These are phyloP conservation scores for Balaeniceps rex DNA, from an alignment of 2,113 vertebrate species.

Conservation along the genomic window DNA sequence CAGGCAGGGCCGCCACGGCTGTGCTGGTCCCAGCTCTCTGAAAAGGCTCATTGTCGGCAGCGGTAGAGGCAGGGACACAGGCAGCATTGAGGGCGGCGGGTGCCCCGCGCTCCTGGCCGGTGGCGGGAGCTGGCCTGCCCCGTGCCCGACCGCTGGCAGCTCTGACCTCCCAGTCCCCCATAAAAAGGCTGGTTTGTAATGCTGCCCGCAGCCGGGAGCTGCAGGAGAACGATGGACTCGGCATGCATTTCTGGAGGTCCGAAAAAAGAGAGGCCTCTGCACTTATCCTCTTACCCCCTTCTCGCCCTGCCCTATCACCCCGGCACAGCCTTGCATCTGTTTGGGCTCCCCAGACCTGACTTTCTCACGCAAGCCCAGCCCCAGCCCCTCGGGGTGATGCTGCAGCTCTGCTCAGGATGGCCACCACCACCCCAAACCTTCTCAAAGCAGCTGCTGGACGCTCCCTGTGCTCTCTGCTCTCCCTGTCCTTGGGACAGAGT, in stretches of 20 bases:
- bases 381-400: neutral
- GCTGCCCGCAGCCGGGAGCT: neutral
- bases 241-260: neutral
- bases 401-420: neutral
- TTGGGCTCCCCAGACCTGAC: neutral
- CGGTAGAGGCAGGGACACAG: neutral
- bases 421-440: neutral
- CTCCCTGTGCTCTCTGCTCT: neutral
- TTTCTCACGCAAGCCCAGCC: accelerated
- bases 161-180: neutral
- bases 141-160: neutral
- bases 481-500: neutral
- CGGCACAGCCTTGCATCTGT: accelerated
- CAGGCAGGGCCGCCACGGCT: neutral
- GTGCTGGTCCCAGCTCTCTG: neutral
- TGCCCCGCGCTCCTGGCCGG: neutral
- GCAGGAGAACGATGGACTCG: neutral
- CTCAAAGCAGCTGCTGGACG: neutral
- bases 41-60: constrained; percentile 18
- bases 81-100: neutral
- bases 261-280: neutral
- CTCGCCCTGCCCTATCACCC: neutral
- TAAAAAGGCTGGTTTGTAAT: neutral
- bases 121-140: neutral
- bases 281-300: neutral